A percentile compares a stretch with the other conserved stretches of the same genome.
Evolutionary conservation across 2,113 vertebrate genomes (phyloP).

Genomic region (Corythoichthys haematopterus): DNA sequence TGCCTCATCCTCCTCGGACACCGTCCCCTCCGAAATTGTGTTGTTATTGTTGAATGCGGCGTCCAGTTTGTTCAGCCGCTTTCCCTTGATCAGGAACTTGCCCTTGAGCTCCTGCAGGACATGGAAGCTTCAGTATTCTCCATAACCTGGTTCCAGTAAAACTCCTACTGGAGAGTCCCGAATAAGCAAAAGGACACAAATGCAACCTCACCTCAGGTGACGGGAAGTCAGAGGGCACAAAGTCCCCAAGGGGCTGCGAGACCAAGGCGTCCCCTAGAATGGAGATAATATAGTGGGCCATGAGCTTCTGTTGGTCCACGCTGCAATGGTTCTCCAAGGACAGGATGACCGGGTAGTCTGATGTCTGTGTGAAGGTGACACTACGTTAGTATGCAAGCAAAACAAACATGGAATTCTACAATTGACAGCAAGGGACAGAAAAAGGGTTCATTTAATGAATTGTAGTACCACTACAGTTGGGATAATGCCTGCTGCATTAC

Average conservation of each 20-base stretch:
- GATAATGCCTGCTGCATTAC: too few relatives aligned
- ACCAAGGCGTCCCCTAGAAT: constrained; percentile 84
- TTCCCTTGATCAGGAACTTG: constrained; percentile 89
- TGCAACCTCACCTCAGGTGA: constrained; percentile 81
- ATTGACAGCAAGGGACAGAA: neutral
- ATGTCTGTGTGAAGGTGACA: constrained; percentile 67
- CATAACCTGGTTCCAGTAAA: neutral
- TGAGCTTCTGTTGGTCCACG: constrained; percentile 83
- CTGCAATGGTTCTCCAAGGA: constrained; percentile 96
- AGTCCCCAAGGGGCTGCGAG: constrained; percentile 70
- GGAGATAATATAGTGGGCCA: constrained; percentile 78
- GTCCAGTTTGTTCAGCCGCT: constrained; percentile 82
- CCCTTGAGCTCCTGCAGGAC: constrained; percentile 82
- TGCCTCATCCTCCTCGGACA: constrained; percentile 94
- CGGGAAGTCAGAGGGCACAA: constrained; percentile 75
- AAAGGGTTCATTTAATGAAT: too few relatives aligned
- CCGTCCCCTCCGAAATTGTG: constrained; percentile 73
- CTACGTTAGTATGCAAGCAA: neutral
- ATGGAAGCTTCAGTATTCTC: neutral
- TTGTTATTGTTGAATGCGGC: constrained; percentile 61
- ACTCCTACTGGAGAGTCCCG: neutral
- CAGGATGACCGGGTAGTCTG: constrained; percentile 87
- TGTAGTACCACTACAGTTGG: too few relatives aligned
- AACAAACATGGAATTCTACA: neutral
- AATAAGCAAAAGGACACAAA: neutral